Conservation (phyloP, 2,888 invertebrate genomes). For the Apocheima hispidaria region DNA sequence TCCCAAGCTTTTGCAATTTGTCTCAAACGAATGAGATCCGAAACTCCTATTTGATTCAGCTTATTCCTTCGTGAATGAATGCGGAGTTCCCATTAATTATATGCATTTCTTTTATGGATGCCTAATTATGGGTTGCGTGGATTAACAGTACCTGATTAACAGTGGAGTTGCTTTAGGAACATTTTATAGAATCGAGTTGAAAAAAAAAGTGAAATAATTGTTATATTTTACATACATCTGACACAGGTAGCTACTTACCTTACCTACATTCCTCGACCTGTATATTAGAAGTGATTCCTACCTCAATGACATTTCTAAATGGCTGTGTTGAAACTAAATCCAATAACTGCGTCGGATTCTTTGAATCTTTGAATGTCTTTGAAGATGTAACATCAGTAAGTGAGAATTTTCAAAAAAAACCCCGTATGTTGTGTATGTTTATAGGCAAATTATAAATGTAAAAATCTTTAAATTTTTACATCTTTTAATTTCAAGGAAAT, state of each 20-base stretch:
- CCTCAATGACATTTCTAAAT: too few relatives aligned
- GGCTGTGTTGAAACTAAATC: too few relatives aligned
- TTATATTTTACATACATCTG: neutral
- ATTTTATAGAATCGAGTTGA: neutral
- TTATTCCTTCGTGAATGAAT: conserved; percentile 44
- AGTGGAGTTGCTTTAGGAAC: neutral
- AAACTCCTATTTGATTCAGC: conserved; percentile 54
- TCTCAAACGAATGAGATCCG: conserved; percentile 60
- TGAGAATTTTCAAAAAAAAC: too few relatives aligned
- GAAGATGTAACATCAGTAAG: too few relatives aligned
- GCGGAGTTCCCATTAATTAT: conserved; percentile 31
- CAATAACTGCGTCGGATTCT: too few relatives aligned
- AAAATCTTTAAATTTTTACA: too few relatives aligned
- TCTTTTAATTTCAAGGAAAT: too few relatives aligned
- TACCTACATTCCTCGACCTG: too few relatives aligned
- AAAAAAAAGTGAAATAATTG: neutral
- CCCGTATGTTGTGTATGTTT: too few relatives aligned
- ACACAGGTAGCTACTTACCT: too few relatives aligned
- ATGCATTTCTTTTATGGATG: conserved; percentile 31
- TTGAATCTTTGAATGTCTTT: neutral
- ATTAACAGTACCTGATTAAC: conserved; percentile 1
- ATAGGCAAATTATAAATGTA: too few relatives aligned
- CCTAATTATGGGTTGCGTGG: conserved; percentile 22
- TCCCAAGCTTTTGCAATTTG: conserved; percentile 64
- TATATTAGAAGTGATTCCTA: too few relatives aligned